Evolutionary conservation across 2,797 vertebrate genomes (phyloP), one percentile per base, ranked within the genome.

Genomic region (Sebastes melanostomus): DNA sequence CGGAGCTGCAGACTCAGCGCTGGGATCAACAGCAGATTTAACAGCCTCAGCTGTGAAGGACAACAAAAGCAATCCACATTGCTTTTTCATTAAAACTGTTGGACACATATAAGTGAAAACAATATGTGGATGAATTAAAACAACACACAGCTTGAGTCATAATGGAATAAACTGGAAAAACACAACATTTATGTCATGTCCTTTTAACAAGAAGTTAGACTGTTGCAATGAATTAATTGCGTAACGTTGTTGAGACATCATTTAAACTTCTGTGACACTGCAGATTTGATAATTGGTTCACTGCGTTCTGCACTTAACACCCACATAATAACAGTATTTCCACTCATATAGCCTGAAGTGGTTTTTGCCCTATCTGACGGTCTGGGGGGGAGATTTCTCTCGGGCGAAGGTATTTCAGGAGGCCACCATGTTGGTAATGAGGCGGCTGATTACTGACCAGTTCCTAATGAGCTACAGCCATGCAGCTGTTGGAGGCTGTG

Each of bases 401-500:
- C n/a, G 5, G 50, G 66, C 52, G 6, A 72, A 76, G 77, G 80
- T 81, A 81, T 89, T 80, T 87, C 55, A 77, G 62, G 66, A 72
- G 88, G 84, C 78, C 89, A 90, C 86, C 86, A 61, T 69, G 88
- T 80, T 83, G 84, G 86, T 91, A 91, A 94, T 91, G 90, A 91
- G 86, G 88, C 78, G 73, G 66, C 75, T 94, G 89, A 89, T 92
- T 95, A 94, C 86, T 95, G 92, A 92, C 81, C 81, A 91, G 63
- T 60, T 87, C 85, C 78, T 91, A 89, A 94, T 91, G 75, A 88
- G 93, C 82, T 84, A 85, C 82, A 88, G 73, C 86, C 86, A 87
- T 69, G 92, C 92, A 96, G 92, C 93, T 96, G 92, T 88, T 91
- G 90, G 86, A 88, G 67, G 80, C 83, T 94, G 91, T 93, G 94